phyloP scores from a whole-genome alignment of 2,797 vertebrate genomes.

The Menidia menidia region DNA sequence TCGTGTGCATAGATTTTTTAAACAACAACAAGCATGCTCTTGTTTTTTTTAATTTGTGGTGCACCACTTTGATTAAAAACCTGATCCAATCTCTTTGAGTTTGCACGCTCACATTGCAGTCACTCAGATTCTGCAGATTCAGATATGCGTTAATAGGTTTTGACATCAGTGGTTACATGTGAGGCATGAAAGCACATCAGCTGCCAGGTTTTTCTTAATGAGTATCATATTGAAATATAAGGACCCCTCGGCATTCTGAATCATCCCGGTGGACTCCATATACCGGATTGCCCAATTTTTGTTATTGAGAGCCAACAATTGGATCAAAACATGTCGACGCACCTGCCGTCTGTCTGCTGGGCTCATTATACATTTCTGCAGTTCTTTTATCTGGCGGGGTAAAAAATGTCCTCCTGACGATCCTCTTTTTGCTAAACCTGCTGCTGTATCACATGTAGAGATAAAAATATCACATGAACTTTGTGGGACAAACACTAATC shows the following conservation, averaged over 20 bases:
- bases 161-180: neutral
- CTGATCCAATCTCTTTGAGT: slow-evolving; percentile 28
- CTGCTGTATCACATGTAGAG: neutral
- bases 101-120: slow-evolving; percentile 2
- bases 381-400: slow-evolving; percentile 1
- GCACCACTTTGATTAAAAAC: neutral
- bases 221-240: slow-evolving; percentile 23
- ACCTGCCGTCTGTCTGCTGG: neutral
- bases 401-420: neutral
- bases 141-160: neutral
- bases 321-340: neutral
- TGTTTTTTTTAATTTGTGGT: too few relatives aligned
- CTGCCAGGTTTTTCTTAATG: slow-evolving; percentile 9
- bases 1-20: slow-evolving; percentile 16
- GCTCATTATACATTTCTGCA: neutral
- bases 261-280: slow-evolving; percentile 10
- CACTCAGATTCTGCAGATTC: slow-evolving; percentile 1
- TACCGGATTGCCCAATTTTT: neutral
- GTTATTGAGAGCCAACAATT: neutral
- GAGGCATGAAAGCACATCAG: slow-evolving; percentile 8
- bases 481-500: neutral
- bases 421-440: neutral
- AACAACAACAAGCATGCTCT: neutral
- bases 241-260: slow-evolving; percentile 5
- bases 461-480: neutral